Base-by-base conservation (phyloP, 2,113 vertebrate genomes). In the Herpetotheres cachinnans region DNA sequence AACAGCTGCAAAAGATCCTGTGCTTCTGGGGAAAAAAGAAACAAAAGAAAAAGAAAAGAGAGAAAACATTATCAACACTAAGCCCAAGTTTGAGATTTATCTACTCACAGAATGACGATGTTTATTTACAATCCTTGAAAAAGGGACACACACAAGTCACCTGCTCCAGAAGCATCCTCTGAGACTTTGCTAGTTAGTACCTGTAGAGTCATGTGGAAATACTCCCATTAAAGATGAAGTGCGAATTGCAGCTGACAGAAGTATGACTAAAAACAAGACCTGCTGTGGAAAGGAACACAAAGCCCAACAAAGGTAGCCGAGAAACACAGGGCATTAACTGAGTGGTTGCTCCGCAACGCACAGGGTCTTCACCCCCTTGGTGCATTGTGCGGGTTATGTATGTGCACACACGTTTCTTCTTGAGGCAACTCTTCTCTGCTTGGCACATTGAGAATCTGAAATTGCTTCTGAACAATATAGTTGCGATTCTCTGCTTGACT, bases 401-500 rank as follows among this genome's bases (percentile, higher is more conserved):
- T 9, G 42, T 3, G 72, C 67, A 1, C 3, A 22, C 24, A 1
- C 3, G 0, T 59, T 89, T 72, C 96, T 81, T 91, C 90, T 82
- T 5, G 59, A 96, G 97, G 86, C 92, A 83, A 76, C 78, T 83
- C 90, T 93, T 49, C 71, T 56, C 95, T 86, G 66, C 90, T 59
- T 22, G 85, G 85, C 95, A 82, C 71, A 16, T 3, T n/a, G 65
- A 93, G 96, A 90, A 83, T 80, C 56, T 47, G 76, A 94, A 95
- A 90, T 50, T 50, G 81, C 92, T 87, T 93, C 96, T 65, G 40
- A 89, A 79, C 86, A 61, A 42, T 59, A 49, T 16, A 78, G 88
- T 70, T 38, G 58, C 4, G 72, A 88, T 86, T 97, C 97, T 96
- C 84, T 93, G 89, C 97, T 95, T 96, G 96, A 92, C 95, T 97